Percentiles rank a stretch among this genome's conserved stretches.
These are phyloP conservation scores for Acipenser transmontanus DNA, from an alignment of 2,797 vertebrate genomes.

Conservation along the genomic window DNA sequence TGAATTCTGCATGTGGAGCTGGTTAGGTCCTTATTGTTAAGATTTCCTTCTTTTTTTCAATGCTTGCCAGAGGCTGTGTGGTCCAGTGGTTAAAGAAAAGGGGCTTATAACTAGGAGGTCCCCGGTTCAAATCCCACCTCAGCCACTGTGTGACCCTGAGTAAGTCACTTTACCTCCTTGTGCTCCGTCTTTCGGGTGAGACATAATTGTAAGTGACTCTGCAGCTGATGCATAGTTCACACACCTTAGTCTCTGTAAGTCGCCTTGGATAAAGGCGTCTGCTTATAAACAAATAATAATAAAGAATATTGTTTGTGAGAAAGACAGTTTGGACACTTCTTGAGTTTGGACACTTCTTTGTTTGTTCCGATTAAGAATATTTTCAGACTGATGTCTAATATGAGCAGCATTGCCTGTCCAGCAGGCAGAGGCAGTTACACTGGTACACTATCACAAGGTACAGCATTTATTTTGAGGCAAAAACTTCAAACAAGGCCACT, in stretches of 20 bases:
- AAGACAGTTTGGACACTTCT: constrained; percentile 1
- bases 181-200: no score
- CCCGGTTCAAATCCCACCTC: no score
- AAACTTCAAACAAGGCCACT: neutral
- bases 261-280: no score
- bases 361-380: neutral
- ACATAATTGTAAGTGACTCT: no score
- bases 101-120: no score
- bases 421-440: neutral
- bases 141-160: no score
- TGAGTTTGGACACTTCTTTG: neutral
- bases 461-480: neutral
- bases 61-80: neutral
- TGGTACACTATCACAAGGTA: no score
- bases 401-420: neutral
- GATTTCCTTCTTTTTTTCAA: neutral
- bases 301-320: neutral
- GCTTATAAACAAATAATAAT: no score
- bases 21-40: neutral
- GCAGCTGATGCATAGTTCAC: no score
- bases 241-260: no score
- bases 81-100: no score
- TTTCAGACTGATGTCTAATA: neutral
- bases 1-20: neutral
- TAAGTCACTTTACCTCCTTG: no score